Conservation (phyloP, 53 echinoderm and acorn worm species). For the Paelopatides confundens region DNA sequence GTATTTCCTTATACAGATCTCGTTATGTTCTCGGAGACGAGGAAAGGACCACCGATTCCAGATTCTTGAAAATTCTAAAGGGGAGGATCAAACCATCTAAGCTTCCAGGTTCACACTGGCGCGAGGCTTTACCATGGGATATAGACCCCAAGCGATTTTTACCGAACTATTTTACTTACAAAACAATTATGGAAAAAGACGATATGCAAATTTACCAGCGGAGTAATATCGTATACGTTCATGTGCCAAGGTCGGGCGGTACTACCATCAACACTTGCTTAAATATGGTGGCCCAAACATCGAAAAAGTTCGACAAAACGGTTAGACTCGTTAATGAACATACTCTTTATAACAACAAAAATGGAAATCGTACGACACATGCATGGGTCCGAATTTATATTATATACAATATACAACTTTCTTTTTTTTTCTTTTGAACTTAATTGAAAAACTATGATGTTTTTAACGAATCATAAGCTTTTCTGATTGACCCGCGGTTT, state of each 20-base stretch:
- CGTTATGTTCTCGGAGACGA: constrained; percentile 17
- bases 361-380: no score
- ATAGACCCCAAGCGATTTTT: constrained; percentile 19
- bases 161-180: constrained; percentile 41
- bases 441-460: no score
- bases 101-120: constrained; percentile 6
- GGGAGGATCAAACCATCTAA: not conserved
- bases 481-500: no score
- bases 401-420: no score
- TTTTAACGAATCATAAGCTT: no score
- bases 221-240: constrained; percentile 34
- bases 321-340: not conserved
- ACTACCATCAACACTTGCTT: constrained; percentile 46
- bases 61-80: not conserved
- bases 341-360: no score
- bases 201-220: constrained; percentile 3
- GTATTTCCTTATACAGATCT: constrained; percentile 31
- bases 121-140: constrained; percentile 34
- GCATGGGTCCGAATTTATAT: no score
- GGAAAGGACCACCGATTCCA: not conserved
- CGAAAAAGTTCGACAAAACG: not conserved
- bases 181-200: not conserved
- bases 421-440: no score
- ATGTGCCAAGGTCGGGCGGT: constrained; percentile 35
- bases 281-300: not conserved